Conservation (phyloP, 2,888 invertebrate species). For the Silvanus unidentatus region DNA sequence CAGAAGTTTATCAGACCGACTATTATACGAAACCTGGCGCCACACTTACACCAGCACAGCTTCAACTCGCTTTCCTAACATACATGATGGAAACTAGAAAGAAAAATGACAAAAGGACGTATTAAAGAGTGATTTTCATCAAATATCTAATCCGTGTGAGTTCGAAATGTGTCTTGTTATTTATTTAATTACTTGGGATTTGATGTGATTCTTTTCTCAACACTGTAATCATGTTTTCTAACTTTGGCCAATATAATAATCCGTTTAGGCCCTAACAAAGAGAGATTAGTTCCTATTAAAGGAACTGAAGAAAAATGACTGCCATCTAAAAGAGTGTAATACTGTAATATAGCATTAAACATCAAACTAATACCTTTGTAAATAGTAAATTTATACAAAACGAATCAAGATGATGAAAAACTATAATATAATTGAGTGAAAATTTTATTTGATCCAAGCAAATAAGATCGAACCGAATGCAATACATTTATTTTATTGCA, state of each 20-base stretch:
- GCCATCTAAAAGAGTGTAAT: conserved; percentile 8
- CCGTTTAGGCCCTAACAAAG: conserved; percentile 19
- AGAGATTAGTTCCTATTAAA: conserved; percentile 24
- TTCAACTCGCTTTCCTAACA: too few species aligned
- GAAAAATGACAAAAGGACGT: too few species aligned
- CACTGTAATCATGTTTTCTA: conserved; percentile 19
- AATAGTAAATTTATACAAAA: background rate
- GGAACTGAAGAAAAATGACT: conserved; percentile 11
- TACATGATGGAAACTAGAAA: too few species aligned
- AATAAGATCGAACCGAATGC: too few species aligned
- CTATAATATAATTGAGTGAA: too few species aligned
- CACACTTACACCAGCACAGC: conserved; percentile 10
- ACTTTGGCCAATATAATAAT: conserved; percentile 20
- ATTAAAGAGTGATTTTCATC: too few species aligned
- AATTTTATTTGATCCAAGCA: too few species aligned
- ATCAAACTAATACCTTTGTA: background rate
- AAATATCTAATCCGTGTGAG: too few species aligned
- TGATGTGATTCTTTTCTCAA: conserved; percentile 27
- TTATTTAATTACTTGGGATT: conserved; percentile 34
- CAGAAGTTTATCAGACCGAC: conserved; percentile 19
- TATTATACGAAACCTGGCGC: conserved; percentile 17
- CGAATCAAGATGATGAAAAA: too few species aligned
- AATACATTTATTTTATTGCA: too few species aligned
- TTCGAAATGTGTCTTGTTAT: conserved; percentile 19
- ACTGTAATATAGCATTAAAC: conserved; percentile 7